Percentiles rank a stretch among this genome's conserved stretches.
phyloP scores from a whole-genome alignment of 2,797 vertebrate species.

The Peromyscus melanophrys region DNA sequence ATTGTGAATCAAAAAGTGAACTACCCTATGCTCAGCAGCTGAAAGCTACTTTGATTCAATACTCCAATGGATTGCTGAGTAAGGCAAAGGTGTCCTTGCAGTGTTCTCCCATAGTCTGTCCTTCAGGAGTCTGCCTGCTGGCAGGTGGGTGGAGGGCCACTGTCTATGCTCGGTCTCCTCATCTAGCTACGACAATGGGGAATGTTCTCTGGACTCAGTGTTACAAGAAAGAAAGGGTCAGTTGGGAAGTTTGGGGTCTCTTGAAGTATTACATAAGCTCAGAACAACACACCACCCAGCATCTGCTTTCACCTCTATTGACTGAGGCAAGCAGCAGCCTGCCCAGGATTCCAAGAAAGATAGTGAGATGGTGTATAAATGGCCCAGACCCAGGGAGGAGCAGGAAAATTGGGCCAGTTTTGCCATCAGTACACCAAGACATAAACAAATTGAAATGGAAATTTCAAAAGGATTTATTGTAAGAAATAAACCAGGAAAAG shows the following conservation, averaged over 20 bases:
- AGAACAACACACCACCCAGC: not conserved
- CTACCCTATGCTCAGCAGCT: not conserved
- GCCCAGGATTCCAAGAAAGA: not conserved
- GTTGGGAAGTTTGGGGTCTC: accelerated
- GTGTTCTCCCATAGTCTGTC: not conserved
- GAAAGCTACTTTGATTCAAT: not conserved
- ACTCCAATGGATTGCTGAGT: not conserved
- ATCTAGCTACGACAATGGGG: accelerated
- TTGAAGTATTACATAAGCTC: not conserved
- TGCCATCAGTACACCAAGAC: not conserved
- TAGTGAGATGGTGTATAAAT: not conserved
- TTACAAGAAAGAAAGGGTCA: not conserved
- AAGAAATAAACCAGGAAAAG: not conserved
- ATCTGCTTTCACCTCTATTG: not conserved
- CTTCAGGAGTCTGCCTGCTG: not conserved
- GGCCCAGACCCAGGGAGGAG: accelerated
- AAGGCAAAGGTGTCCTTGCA: not conserved
- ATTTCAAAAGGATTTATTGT: not conserved
- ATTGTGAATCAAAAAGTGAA: not conserved
- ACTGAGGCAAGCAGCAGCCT: not conserved
- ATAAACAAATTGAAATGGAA: not conserved
- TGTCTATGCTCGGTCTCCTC: not conserved
- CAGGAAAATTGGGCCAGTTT: not conserved
- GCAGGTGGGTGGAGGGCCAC: too few relatives aligned
- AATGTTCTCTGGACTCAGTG: not conserved